Conservation (phyloP, 2,113 vertebrate genomes). For the Ailurus styani region DNA sequence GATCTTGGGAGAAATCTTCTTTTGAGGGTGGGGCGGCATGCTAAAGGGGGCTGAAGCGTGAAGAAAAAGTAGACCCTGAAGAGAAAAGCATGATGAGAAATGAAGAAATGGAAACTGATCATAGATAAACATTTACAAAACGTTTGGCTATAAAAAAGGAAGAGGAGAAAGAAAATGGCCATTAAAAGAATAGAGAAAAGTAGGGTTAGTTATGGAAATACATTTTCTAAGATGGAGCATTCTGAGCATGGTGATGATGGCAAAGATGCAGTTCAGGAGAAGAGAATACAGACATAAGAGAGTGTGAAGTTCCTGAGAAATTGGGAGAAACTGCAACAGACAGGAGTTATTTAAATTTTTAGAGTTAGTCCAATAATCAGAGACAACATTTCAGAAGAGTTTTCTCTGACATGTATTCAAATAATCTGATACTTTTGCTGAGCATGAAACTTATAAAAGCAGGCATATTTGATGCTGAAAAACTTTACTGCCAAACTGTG, state of each 20-base stretch:
- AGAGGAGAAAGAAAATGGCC: neutral
- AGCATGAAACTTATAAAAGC: conserved; percentile 41
- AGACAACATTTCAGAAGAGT: neutral
- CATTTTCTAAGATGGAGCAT: neutral
- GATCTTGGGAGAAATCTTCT: neutral
- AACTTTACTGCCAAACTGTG: conserved; percentile 9
- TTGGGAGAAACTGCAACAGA: neutral
- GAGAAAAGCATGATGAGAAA: neutral
- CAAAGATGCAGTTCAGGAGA: neutral
- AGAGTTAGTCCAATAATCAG: neutral
- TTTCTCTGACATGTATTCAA: conserved; percentile 5
- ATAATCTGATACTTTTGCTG: conserved; percentile 40
- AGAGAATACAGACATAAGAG: neutral
- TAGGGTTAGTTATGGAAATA: neutral
- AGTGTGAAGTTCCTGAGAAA: neutral
- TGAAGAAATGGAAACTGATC: neutral
- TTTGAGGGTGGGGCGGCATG: fast-evolving
- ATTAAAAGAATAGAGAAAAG: neutral
- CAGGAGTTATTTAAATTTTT: neutral
- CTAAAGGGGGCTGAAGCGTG: neutral
- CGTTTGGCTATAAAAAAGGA: neutral
- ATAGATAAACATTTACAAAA: neutral
- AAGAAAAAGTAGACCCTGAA: neutral
- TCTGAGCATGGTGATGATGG: neutral
- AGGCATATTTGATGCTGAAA: neutral